These are phyloP conservation scores for Doryteuthis pealeii DNA, from an alignment of 1,140 invertebrate genomes.

Conservation along the genomic window DNA sequence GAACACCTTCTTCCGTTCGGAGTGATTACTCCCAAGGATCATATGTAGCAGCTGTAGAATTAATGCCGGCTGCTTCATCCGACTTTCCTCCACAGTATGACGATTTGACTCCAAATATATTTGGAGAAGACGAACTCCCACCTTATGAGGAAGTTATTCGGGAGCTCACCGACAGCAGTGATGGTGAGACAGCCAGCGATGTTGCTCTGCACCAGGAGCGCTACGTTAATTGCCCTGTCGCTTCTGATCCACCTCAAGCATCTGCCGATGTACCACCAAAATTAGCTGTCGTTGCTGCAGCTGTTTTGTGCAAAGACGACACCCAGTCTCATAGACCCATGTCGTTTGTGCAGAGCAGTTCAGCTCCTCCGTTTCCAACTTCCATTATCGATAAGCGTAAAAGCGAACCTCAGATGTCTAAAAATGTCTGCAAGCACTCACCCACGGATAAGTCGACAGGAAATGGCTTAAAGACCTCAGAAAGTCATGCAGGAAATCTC, in stretches of 20 bases:
- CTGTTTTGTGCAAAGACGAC: neutral
- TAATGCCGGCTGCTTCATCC: neutral
- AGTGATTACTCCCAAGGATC: conserved; percentile 4
- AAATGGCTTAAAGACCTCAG: neutral
- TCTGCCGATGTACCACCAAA: neutral
- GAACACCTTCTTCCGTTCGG: neutral
- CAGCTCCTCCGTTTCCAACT: neutral
- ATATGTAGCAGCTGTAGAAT: conserved; percentile 5
- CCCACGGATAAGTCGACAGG: neutral
- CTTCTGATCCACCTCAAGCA: neutral
- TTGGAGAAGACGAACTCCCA: conserved; percentile 6
- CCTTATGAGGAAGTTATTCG: conserved; percentile 3
- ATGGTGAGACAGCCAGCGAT: neutral
- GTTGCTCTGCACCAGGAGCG: neutral
- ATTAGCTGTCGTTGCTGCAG: neutral
- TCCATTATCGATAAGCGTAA: neutral
- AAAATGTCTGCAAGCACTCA: neutral
- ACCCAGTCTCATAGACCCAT: neutral
- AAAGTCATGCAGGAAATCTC: neutral
- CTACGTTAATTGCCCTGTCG: neutral
- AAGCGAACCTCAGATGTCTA: neutral
- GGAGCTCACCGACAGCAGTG: neutral
- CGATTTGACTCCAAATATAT: conserved; percentile 7
- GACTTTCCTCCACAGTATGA: conserved; percentile 10
- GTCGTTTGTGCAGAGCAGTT: neutral